Evolutionary conservation across 1,140 invertebrate genomes (phyloP).

Genomic region (Nasonia vitripennis): DNA sequence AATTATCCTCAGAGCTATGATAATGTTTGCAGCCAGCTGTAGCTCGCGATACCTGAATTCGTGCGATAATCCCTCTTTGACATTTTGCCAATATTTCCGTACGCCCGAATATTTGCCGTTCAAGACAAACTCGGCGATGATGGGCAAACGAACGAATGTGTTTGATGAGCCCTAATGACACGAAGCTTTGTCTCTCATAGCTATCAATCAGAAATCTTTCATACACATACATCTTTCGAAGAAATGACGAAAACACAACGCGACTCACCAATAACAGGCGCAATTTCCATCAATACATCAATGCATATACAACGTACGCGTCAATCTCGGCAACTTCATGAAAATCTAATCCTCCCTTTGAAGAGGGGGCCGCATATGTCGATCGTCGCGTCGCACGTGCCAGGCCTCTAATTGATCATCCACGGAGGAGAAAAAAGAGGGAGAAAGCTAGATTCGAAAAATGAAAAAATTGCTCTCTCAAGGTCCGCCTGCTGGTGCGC

Average conservation of each 20-base stretch:
- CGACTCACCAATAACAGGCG: too few species aligned
- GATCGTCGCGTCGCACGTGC: not conserved
- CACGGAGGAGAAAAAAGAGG: not conserved
- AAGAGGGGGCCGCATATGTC: not conserved
- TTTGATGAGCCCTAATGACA: not conserved
- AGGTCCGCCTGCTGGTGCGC: not conserved
- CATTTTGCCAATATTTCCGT: slow-evolving; percentile 1
- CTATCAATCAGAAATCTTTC: too few species aligned
- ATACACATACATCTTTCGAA: too few species aligned
- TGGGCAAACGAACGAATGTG: not conserved
- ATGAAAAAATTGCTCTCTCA: not conserved
- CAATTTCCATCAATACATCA: too few species aligned
- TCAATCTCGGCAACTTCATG: not conserved
- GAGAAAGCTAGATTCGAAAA: not conserved
- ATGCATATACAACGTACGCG: too few species aligned
- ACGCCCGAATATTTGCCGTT: not conserved
- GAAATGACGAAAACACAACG: too few species aligned
- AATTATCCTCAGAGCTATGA: not conserved
- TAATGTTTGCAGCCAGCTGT: not conserved
- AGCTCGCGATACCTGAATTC: not conserved
- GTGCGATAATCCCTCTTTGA: not conserved
- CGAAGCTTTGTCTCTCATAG: not conserved
- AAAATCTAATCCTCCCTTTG: not conserved
- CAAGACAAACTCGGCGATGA: not conserved
- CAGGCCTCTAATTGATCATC: not conserved